These are phyloP conservation scores for Drosophila azteca DNA, from an alignment of 1,140 invertebrate species.

Conservation along the genomic window DNA sequence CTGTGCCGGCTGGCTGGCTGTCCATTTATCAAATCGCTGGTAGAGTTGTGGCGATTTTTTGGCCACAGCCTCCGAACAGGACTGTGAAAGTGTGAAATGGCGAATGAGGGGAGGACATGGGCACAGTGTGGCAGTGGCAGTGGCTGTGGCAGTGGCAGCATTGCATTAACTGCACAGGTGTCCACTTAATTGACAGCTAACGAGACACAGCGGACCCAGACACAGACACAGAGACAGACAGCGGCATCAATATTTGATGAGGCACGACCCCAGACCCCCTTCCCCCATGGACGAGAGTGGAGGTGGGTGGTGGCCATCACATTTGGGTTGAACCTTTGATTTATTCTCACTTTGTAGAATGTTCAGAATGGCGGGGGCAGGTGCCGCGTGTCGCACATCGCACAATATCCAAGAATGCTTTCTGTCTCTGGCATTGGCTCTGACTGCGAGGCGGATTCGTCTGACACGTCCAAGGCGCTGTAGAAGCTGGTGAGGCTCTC, in stretches of 20 bases:
- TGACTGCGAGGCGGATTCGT: too few species aligned
- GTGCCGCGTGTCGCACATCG: slow-evolving; percentile 20
- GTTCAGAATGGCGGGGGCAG: slow-evolving; percentile 27
- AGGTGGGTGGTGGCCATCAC: neutral
- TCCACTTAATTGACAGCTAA: slow-evolving; percentile 78
- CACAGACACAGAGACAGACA: slow-evolving; percentile 23
- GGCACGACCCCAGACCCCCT: slow-evolving; percentile 21
- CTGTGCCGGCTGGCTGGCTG: slow-evolving; percentile 47
- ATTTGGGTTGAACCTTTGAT: neutral
- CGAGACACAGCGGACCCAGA: slow-evolving; percentile 53
- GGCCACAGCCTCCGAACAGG: neutral
- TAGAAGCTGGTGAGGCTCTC: too few species aligned
- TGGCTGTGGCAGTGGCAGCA: slow-evolving; percentile 31
- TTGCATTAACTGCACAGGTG: slow-evolving; percentile 76
- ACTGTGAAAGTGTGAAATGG: slow-evolving; percentile 41
- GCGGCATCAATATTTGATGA: slow-evolving; percentile 68
- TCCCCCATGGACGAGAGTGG: neutral
- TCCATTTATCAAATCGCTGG: slow-evolving; percentile 72
- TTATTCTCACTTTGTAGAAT: neutral
- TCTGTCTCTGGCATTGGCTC: too few species aligned
- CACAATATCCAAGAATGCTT: slow-evolving; percentile 16
- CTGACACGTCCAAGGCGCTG: too few species aligned
- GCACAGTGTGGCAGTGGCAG: slow-evolving; percentile 6
- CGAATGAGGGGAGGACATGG: slow-evolving; percentile 32
- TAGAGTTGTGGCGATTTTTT: slow-evolving; percentile 35